Conservation (phyloP, 1,140 invertebrate genomes). For the Drosophila prosaltans region DNA sequence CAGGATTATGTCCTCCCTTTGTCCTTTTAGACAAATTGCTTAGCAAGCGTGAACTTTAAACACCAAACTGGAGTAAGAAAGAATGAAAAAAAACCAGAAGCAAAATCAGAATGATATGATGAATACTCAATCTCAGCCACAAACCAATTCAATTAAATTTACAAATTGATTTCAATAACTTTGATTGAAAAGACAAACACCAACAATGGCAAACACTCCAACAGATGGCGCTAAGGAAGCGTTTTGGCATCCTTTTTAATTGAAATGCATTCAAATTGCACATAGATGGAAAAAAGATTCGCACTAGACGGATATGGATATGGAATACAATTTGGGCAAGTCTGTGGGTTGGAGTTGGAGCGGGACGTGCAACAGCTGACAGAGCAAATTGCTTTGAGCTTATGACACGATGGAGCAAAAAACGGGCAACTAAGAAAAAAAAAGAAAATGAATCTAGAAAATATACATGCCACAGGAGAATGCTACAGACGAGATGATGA, state of each 20-base stretch:
- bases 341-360: conserved; percentile 3
- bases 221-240: conserved; percentile 63
- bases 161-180: conserved; percentile 70
- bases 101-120: background rate
- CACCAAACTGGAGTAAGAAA: background rate
- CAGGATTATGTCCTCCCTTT: conserved; percentile 16
- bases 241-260: conserved; percentile 57
- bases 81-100: background rate
- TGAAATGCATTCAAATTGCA: conserved; percentile 74
- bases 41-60: conserved; percentile 19
- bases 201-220: conserved; percentile 36
- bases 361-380: conserved; percentile 51
- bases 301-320: background rate
- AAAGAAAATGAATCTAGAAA: conserved; percentile 35
- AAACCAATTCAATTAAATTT: conserved; percentile 65
- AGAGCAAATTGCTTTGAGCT: conserved; percentile 69
- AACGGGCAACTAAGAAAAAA: conserved; percentile 29
- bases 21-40: conserved; percentile 45
- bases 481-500: conserved; percentile 28
- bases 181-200: conserved; percentile 44
- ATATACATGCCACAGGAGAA: conserved; percentile 38
- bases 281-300: conserved; percentile 34
- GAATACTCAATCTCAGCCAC: conserved; percentile 18
- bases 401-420: conserved; percentile 59
- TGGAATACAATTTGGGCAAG: conserved; percentile 2